Percentiles rank a stretch among this genome's conserved stretches.
phyloP scores from a whole-genome alignment of 2,888 invertebrate genomes.

The Agrotis ipsilon region DNA sequence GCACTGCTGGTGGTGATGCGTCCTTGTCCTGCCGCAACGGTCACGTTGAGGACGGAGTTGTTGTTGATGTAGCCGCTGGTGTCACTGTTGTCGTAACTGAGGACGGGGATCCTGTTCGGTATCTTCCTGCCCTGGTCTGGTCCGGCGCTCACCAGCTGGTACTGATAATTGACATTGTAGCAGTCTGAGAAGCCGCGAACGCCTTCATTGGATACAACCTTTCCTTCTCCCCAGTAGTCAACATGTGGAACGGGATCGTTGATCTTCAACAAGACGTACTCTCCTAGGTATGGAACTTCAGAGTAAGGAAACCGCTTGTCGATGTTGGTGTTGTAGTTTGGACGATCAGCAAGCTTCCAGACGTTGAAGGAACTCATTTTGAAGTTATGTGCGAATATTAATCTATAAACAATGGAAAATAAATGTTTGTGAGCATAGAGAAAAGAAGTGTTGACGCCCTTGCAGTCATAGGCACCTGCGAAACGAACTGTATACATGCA shows the following conservation, averaged over 20 bases:
- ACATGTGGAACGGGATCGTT: conserved; percentile 64
- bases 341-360: conserved; percentile 52
- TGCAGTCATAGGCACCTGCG: not conserved
- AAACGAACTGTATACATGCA: not conserved
- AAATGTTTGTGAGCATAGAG: not conserved
- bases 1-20: conserved; percentile 69
- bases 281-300: conserved; percentile 71
- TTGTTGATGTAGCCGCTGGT: conserved; percentile 70
- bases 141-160: conserved; percentile 71
- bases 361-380: conserved; percentile 26
- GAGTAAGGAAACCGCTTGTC: conserved; percentile 72
- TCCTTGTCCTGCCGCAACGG: conserved; percentile 64
- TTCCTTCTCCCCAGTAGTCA: conserved; percentile 77
- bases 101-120: conserved; percentile 73
- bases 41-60: conserved; percentile 67
- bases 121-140: conserved; percentile 68
- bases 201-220: conserved; percentile 48
- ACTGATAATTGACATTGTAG: conserved; percentile 72
- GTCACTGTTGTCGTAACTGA: conserved; percentile 65
- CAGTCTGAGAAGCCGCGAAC: conserved; percentile 68
- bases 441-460: no score
- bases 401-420: conserved; percentile 18
- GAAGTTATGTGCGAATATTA: not conserved
- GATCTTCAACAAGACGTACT: conserved; percentile 66
- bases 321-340: conserved; percentile 67